These are phyloP conservation scores for Cheirogaleus medius DNA, from an alignment of 2,113 vertebrate species.

Conservation along the genomic window DNA sequence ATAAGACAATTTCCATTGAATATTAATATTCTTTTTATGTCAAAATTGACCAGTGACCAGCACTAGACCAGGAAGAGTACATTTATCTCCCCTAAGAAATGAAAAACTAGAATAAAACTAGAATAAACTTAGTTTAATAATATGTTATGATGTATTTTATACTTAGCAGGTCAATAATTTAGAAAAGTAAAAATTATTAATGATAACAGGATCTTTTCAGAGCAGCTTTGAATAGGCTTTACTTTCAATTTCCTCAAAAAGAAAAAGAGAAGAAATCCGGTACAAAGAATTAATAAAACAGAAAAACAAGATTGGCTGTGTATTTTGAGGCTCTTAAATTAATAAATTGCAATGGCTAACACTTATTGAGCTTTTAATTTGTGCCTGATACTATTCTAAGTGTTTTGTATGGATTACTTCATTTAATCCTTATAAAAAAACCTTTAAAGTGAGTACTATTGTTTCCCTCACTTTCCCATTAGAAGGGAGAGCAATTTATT, in stretches of 20 bases:
- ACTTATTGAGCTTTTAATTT: neutral
- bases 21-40: neutral
- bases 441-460: neutral
- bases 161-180: neutral
- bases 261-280: neutral
- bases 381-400: neutral
- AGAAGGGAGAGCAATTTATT: neutral
- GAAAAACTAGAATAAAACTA: neutral
- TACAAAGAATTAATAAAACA: neutral
- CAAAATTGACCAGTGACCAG: neutral
- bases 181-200: neutral
- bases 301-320: neutral
- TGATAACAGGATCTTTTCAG: neutral
- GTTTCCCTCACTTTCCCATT: neutral
- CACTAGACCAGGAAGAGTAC: neutral
- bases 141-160: neutral
- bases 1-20: neutral
- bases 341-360: neutral
- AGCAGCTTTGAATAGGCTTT: neutral
- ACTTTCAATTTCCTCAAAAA: constrained; percentile 33
- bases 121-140: neutral
- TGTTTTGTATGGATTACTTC: neutral
- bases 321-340: neutral
- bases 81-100: neutral
- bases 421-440: neutral